These are phyloP conservation scores for Bradypodion pumilum DNA, from an alignment of 2,797 vertebrate species.

Conservation along the genomic window DNA sequence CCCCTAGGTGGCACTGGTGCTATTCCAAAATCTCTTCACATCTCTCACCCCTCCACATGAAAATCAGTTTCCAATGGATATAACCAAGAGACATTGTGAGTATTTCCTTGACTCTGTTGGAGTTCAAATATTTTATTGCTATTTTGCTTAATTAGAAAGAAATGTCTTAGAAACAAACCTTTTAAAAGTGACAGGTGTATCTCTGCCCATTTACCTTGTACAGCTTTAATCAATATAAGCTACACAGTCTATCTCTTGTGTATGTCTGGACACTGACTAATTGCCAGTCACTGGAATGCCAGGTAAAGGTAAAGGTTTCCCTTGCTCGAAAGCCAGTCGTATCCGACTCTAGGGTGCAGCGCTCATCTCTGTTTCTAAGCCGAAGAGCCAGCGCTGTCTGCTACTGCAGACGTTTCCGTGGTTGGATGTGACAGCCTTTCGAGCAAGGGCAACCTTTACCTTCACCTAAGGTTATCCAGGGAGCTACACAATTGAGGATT, in stretches of 20 bases:
- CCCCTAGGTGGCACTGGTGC: conserved; percentile 68
- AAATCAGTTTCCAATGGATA: not conserved
- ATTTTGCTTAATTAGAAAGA: conserved; percentile 35
- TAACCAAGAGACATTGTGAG: conserved; percentile 24
- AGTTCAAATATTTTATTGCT: conserved; percentile 8
- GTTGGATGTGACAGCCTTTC: too few species aligned
- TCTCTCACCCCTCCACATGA: accelerated
- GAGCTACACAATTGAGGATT: not conserved
- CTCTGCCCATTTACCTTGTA: conserved; percentile 15
- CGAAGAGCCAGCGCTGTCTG: too few species aligned
- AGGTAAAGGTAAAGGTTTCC: too few species aligned
- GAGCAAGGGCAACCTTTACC: too few species aligned
- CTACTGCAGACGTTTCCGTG: too few species aligned
- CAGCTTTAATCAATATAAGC: conserved; percentile 14
- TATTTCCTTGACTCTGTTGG: conserved; percentile 24
- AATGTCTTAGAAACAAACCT: conserved; percentile 17
- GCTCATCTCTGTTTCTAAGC: too few species aligned
- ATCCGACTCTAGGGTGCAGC: too few species aligned
- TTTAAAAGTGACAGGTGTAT: conserved; percentile 22
- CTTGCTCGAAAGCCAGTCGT: too few species aligned
- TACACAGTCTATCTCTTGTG: not conserved
- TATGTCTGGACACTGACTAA: conserved; percentile 39
- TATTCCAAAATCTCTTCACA: conserved; percentile 38
- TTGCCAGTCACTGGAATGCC: conserved; percentile 40
- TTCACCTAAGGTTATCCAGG: not conserved